A percentile compares a stretch with the other conserved stretches of the same genome.
Conservation (phyloP, 2,888 invertebrate species). For the Phaedon cochleariae region DNA sequence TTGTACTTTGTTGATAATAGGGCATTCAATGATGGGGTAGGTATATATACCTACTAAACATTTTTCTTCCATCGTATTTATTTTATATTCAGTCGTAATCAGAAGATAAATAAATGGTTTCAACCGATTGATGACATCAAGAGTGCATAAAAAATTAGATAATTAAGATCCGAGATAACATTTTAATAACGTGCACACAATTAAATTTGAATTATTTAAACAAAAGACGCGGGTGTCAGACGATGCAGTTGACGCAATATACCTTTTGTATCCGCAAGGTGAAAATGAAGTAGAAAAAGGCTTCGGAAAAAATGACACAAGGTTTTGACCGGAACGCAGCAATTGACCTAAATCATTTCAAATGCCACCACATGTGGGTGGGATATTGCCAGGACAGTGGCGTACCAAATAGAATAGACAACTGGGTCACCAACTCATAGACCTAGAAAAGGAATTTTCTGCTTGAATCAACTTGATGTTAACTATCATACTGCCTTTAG, state of each 20-base stretch:
- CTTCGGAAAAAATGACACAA: slow-evolving; percentile 45
- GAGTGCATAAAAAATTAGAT: too few relatives aligned
- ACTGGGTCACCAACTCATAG: too few relatives aligned
- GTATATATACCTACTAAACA: too few relatives aligned
- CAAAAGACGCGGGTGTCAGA: slow-evolving; percentile 35
- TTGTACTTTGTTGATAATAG: too few relatives aligned
- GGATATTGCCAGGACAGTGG: slow-evolving; percentile 19
- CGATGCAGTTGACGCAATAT: slow-evolving; percentile 25
- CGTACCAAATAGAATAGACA: background rate
- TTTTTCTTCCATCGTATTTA: too few relatives aligned
- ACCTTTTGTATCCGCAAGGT: slow-evolving; percentile 33
- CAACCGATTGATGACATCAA: too few relatives aligned
- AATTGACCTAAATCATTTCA: slow-evolving; percentile 50
- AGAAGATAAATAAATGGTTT: too few relatives aligned
- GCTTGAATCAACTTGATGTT: too few relatives aligned
- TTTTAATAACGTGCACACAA: slow-evolving; percentile 1
- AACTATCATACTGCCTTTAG: too few relatives aligned
- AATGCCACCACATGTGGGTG: slow-evolving; percentile 30
- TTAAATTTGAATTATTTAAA: slow-evolving; percentile 18
- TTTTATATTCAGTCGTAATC: too few relatives aligned
- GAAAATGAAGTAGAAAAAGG: slow-evolving; percentile 8
- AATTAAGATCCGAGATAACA: slow-evolving; percentile 8
- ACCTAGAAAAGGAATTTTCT: too few relatives aligned
- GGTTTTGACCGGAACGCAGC: slow-evolving; percentile 50
- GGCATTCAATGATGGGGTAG: too few relatives aligned